These are phyloP conservation scores for Huso huso DNA, from an alignment of 2,797 vertebrate species.

Conservation along the genomic window DNA sequence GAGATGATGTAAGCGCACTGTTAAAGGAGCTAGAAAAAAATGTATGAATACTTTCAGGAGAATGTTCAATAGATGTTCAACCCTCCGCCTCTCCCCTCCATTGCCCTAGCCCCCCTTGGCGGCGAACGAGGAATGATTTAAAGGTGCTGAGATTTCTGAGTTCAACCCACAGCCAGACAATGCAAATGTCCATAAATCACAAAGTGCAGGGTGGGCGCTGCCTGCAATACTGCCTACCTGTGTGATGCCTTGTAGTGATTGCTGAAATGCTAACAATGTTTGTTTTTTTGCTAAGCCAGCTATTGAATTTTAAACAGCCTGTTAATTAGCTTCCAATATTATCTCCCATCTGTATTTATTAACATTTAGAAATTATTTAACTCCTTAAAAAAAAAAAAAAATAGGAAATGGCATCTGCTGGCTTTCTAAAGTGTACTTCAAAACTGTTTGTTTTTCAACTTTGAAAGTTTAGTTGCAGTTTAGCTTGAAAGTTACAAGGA, in stretches of 20 bases:
- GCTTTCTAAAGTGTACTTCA: no score
- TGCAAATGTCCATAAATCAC: slow-evolving; percentile 49
- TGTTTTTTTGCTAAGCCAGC: slow-evolving; percentile 25
- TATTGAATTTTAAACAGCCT: slow-evolving; percentile 30
- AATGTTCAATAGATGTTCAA: slow-evolving; percentile 36
- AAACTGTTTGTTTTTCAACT: no score
- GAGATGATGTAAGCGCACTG: slow-evolving; percentile 51
- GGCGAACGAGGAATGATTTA: slow-evolving; percentile 45
- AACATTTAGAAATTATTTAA: no score
- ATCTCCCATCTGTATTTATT: no score
- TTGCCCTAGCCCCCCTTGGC: slow-evolving; percentile 6
- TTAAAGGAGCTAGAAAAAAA: slow-evolving; percentile 41
- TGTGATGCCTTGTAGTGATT: slow-evolving; percentile 29
- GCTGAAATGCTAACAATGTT: slow-evolving; percentile 33
- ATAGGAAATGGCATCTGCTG: no score
- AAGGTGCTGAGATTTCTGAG: slow-evolving; percentile 50
- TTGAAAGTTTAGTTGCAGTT: no score
- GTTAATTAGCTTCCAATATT: slow-evolving; percentile 29
- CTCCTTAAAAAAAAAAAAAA: no score
- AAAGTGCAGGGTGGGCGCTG: slow-evolving; percentile 15
- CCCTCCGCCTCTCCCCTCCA: slow-evolving; percentile 19
- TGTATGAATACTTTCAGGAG: slow-evolving; percentile 27
- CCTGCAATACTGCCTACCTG: slow-evolving; percentile 35
- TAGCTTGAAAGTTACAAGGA: no score
- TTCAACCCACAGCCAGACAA: slow-evolving; percentile 49